Evolutionary conservation across 2,113 vertebrate genomes (phyloP), one percentile per base, ranked within the genome.

Genomic region (Poeciliopsis prolifica): DNA sequence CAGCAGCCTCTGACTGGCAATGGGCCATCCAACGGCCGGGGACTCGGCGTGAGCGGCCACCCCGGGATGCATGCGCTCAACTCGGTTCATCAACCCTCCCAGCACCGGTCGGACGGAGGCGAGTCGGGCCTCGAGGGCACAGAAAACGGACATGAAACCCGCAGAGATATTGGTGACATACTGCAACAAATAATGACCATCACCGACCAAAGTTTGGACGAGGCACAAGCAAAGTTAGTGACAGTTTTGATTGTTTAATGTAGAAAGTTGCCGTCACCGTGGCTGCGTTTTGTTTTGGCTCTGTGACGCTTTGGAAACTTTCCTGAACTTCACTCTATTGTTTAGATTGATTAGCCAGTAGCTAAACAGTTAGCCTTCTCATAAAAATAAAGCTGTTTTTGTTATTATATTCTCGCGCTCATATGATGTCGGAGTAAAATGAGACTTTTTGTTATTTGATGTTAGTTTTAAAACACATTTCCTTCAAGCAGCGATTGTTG

Each of bases 141-240:
- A 61, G 97, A 99, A 77, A 95, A 95, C 91, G 97, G 97, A 91
- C 97, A 97, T 79, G 97, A 97, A 93, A 95, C 91, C 72, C 94
- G 93, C 44, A 93, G 94, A 89, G 98, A 99, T 90, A 99, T 99
- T 61, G 98, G 98, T 42, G 98, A 99, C 93, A 99, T 99, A 87
- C 90, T 99, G 88, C 98, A 99, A 92, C 98, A 99, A 81, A 99
- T 99, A 62, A 99, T 99, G 98, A 99, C 98, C 91, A 99, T 99
- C 92, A 99, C 98, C 68, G 97, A 99, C 94, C 97, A 99, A 96
- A 99, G 97, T 95, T 93, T 99, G 95, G 98, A 99, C 87, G 98
- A 99, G 91, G 98, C 97, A 67, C 98, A 99, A 91, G 97, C 96
- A 92, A 98, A 97, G 98, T 98, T 88, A 96, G 92, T 89, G 61